phyloP scores from a whole-genome alignment of 1,140 invertebrate genomes.

The Phortica variegata region DNA sequence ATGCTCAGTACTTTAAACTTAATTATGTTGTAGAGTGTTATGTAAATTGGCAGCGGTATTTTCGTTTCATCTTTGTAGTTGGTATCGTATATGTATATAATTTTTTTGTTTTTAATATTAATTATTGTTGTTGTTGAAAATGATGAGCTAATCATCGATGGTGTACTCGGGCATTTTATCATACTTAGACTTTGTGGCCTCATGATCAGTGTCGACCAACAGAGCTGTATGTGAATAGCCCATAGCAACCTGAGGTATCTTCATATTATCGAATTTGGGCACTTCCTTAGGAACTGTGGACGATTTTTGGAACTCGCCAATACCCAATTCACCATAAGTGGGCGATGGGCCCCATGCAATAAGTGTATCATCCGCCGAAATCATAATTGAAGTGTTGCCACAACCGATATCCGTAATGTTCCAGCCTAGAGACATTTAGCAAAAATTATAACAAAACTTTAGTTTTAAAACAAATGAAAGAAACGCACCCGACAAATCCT shows the following conservation, averaged over 20 bases:
- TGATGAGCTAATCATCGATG: conserved; percentile 44
- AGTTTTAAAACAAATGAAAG: not conserved
- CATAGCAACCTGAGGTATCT: conserved; percentile 78
- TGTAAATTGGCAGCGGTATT: conserved; percentile 37
- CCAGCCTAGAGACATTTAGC: conserved; percentile 67
- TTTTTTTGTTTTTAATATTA: conserved; percentile 14
- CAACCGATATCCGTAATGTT: conserved; percentile 80
- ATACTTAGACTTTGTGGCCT: conserved; percentile 59
- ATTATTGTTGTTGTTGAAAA: not conserved
- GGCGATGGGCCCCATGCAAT: conserved; percentile 90
- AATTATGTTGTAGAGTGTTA: conserved; percentile 15
- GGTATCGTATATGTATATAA: conserved; percentile 9
- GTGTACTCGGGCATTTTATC: conserved; percentile 59
- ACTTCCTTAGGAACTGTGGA: conserved; percentile 88
- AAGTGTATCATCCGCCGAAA: conserved; percentile 85
- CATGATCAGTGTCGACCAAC: conserved; percentile 59
- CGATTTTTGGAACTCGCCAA: conserved; percentile 85
- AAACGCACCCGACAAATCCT: conserved; percentile 73
- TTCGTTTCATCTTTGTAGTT: not conserved
- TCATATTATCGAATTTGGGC: conserved; percentile 76
- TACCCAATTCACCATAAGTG: conserved; percentile 88
- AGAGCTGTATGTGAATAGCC: conserved; percentile 82
- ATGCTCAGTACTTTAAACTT: conserved; percentile 31
- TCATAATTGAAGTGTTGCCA: conserved; percentile 78
- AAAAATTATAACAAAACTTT: not conserved